Evolutionary conservation across 2,113 vertebrate genomes (phyloP), one percentile per base, ranked within the genome.

Genomic region (Oenanthe oenanthe): DNA sequence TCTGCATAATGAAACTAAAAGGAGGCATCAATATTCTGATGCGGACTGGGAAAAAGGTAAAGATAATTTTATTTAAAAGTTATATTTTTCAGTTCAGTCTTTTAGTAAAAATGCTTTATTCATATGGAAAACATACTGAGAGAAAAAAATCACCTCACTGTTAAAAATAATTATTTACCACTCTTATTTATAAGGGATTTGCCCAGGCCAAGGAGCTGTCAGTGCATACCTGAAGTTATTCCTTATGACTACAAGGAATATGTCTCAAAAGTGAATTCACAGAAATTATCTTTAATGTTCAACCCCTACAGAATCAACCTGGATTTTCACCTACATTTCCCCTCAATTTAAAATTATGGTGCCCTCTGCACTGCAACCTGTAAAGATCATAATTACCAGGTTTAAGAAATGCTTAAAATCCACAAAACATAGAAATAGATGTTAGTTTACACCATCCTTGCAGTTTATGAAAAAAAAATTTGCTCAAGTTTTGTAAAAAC

Each of bases 1-100:
- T 81, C 57, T 62, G 70, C 50, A 80, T 65, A 83, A 93, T 28
- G 21, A 31, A 89, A 80, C 34, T 58, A 56, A 94, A 93, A 9
- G 0, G 32, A 73, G 7, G 21, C 42, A 92, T 89, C 29, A 66
- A 43, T 68, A 86, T 77, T 80, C 84, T n/a, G 25, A 77, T 54
- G 17, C 62, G 83, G 21, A n/a, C 10, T 29, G 20, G 13, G 38
- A 19, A 72, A 73, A 66, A 38, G 10, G 18, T 54, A 84, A 88
- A 66, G 56, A 71, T 20, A 60, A 10, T 84, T 74, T 18, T 29
- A 43, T 1, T 0, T 57, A 36, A 43, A 75, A 78, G 16, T 66
- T 45, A 2, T 2, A 7, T 17, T 54, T 79, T 73, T 38, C 20
- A 47, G 16, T 62, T 66, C 48, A 34, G 8, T 61, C 2, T 77